A percentile compares a stretch with the other conserved stretches of the same genome.
Evolutionary conservation across 2,888 invertebrate species (phyloP).

Genomic region (Limnephilus rhombicus): DNA sequence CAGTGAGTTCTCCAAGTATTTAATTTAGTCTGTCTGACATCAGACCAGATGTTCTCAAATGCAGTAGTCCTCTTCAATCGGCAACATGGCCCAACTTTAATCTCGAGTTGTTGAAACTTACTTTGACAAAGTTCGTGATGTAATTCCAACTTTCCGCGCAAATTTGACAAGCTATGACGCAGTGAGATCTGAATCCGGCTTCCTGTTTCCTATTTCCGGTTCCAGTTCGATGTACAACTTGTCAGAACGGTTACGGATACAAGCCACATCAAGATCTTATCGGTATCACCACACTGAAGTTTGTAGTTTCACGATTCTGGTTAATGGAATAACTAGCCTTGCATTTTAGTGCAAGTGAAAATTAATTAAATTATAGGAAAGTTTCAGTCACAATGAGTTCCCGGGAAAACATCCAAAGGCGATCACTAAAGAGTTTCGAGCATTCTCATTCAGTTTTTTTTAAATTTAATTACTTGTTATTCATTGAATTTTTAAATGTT

Average conservation of each 20-base stretch:
- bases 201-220: neutral
- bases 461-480: no score
- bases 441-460: no score
- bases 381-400: no score
- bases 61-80: neutral
- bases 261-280: neutral
- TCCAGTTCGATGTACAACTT: neutral
- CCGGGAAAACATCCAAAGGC: no score
- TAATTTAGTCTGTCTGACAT: neutral
- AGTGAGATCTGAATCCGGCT: neutral
- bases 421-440: no score
- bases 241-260: neutral
- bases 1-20: no score
- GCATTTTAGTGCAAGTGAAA: neutral
- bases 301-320: neutral
- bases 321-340: neutral
- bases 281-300: neutral
- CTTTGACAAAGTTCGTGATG: constrained; percentile 3
- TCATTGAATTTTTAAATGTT: no score
- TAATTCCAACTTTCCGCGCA: constrained; percentile 19
- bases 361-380: neutral
- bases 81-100: neutral
- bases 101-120: neutral
- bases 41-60: neutral
- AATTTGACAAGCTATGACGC: constrained; percentile 15